phyloP scores from a whole-genome alignment of 2,888 invertebrate genomes.

The Pantelozetes paolii region DNA sequence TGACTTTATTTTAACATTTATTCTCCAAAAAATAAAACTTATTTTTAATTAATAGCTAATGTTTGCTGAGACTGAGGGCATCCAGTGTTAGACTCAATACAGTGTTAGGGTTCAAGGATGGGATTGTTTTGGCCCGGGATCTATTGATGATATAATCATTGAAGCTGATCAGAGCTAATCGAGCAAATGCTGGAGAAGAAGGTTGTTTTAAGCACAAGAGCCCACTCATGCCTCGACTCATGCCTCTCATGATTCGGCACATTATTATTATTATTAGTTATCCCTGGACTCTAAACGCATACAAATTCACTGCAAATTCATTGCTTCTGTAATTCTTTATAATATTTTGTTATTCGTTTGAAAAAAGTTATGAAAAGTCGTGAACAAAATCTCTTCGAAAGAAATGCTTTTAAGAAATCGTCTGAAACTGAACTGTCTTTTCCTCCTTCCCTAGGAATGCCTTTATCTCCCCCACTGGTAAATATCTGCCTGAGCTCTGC shows the following conservation, averaged over 20 bases:
- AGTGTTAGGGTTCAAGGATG: background rate
- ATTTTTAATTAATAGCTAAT: background rate
- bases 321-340: slow-evolving; percentile 34
- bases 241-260: slow-evolving; percentile 22
- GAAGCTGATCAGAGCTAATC: slow-evolving; percentile 33
- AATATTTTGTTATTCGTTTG: slow-evolving; percentile 6
- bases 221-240: slow-evolving; percentile 24
- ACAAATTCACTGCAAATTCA: slow-evolving; percentile 24
- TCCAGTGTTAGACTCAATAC: background rate
- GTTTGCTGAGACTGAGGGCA: background rate
- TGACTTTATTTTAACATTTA: background rate
- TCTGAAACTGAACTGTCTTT: slow-evolving; percentile 26
- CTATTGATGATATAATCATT: background rate
- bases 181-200: background rate
- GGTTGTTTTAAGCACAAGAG: background rate
- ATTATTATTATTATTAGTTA: slow-evolving; percentile 16
- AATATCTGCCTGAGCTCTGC: background rate
- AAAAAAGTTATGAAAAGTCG: slow-evolving; percentile 7
- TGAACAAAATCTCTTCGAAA: background rate
- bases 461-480: slow-evolving; percentile 30
- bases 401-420: slow-evolving; percentile 17
- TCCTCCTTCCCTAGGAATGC: slow-evolving; percentile 2
- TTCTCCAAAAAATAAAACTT: background rate
- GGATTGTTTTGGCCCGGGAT: background rate
- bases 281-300: background rate